A percentile compares a stretch with the other conserved stretches of the same genome.
phyloP scores from a whole-genome alignment of 2,797 vertebrate species.

The Picus viridis region DNA sequence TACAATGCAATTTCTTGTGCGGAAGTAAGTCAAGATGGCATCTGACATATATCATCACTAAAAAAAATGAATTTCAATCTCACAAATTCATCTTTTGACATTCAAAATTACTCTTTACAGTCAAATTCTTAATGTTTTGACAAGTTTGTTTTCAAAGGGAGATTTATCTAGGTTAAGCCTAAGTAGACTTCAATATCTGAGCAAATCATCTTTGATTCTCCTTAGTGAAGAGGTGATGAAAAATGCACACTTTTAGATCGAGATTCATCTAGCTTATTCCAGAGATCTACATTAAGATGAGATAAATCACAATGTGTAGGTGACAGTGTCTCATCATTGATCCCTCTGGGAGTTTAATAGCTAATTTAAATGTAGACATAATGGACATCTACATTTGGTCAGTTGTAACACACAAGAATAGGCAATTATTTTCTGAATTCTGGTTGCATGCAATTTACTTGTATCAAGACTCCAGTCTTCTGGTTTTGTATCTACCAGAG shows the following conservation, averaged over 20 bases:
- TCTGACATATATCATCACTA: neutral
- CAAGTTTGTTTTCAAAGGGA: neutral
- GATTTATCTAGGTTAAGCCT: neutral
- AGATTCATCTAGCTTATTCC: neutral
- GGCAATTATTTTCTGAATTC: neutral
- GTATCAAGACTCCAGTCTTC: neutral
- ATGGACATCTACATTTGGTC: neutral
- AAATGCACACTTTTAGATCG: neutral
- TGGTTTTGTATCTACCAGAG: neutral
- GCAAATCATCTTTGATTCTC: neutral
- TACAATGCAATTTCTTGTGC: neutral
- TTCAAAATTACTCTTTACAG: neutral
- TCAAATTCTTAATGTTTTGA: neutral
- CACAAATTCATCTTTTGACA: neutral
- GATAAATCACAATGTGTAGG: neutral
- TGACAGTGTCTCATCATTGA: neutral
- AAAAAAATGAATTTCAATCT: neutral
- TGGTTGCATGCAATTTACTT: neutral
- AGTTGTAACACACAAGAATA: neutral
- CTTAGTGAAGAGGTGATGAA: neutral
- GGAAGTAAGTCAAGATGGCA: neutral
- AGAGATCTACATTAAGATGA: neutral
- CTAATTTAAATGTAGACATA: neutral
- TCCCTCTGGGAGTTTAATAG: neutral
- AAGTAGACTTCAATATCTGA: neutral